Evolutionary conservation across 2,113 vertebrate species (phyloP), one percentile per base, ranked within the genome.

Genomic region (Electrona antarctica): DNA sequence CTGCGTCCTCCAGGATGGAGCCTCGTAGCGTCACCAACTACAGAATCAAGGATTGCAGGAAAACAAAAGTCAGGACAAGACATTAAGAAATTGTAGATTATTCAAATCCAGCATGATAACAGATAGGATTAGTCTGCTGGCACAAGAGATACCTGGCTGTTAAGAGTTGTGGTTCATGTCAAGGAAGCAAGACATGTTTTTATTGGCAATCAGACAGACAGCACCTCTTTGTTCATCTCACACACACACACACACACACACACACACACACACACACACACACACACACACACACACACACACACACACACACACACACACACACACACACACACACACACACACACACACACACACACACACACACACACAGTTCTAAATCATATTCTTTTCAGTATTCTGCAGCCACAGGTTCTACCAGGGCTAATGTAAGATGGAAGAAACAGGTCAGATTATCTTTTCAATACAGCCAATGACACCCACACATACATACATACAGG

Each of bases 11-110:
- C 67, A 96, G 87, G 65, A 98, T 93, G 55, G 94, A 94, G 4
- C 97, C 97, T 0, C 97, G 92, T 9, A 98, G 90, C 0, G 97
- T 98, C 69, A 94, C 87, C 14, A 98, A 92, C 97, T 98, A 69
- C 12, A 73, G 47, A 62, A 1, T 2, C 7, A 59, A 11, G 4
- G 29, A 13, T 2, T 46, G 8, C 33, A 41, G 33, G 33, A 6
- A 41, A 41, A 33, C 12, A 61, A 46, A 54, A 11, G 45, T 61
- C 13, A 28, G 64, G 13, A 45, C 14, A 59, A 29, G 69, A 47
- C 13, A 60, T 12, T 10, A 46, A 9, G 0, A 58, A 2, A 49
- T 28, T 49, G 11, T 6, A 48, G 52, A 9, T 64, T 33, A 10
- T 13, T 13, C n/a, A 28, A 4, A 58, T 45, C 11, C 3, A 14